Evolutionary conservation across 2,888 invertebrate species (phyloP), one percentile per base, ranked within the genome.

Genomic region (Thereva nobilitata): DNA sequence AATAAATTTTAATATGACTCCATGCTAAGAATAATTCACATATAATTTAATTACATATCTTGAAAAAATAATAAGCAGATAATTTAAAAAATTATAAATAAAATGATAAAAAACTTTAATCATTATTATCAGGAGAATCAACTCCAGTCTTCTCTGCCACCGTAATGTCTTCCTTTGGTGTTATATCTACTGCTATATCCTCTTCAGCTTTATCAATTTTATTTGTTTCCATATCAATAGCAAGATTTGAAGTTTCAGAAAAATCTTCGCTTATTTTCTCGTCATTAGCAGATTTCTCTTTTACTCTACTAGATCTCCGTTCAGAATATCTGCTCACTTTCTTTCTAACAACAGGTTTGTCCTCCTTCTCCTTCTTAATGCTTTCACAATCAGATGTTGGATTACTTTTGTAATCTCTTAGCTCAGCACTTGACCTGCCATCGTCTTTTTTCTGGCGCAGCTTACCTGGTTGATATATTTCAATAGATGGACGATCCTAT

Each of bases 391-490:
- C 76, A 0, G 75, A 75, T 7, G 66, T 67, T 41, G 64, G 59
- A 59, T 67, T 59, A 49, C 64, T 68, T 67, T 49, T 70, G 10
- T 66, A 66, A 47, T 69, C 64, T 45, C 47, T 59, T 8, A 49
- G 54, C 61, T 74, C 74, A 1, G 72, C 66, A 64, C 56, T 67
- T 8, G 66, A 64, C 23, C 66, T 66, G 9, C 65, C 56, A 67
- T 75, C 75, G 7, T 78, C 77, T 49, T 78, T 79, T 0, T 76
- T 74, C 1, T 74, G 50, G 41, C 80, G 74, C 2, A 75, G 73
- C 70, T 79, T 93, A 34, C 93, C 93, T 0, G 95, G 95, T 72
- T 94, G 89, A 80, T 95, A 95, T 72, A 95, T 91, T 69, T 91
- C 91, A 77, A 94, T 87, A 50, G 93, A 90, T 35, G 95, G 95